phyloP scores from a whole-genome alignment of 2,113 vertebrate genomes.

The Paraplagusia blochii region DNA sequence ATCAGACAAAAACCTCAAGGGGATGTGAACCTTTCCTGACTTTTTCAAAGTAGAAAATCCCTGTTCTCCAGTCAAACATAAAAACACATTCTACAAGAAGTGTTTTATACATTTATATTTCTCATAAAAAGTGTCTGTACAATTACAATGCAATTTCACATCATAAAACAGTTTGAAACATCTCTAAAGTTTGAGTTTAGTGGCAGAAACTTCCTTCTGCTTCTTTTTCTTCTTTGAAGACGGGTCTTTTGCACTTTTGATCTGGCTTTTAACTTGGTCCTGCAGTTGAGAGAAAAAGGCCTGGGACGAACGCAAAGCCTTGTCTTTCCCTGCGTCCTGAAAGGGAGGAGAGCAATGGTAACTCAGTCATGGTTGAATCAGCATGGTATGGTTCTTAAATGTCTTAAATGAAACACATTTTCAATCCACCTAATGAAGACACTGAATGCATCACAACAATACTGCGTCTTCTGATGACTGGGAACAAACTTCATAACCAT shows the following conservation, averaged over 20 bases:
- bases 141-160: slow-evolving; percentile 32
- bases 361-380: background rate
- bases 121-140: slow-evolving; percentile 56
- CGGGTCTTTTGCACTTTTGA: slow-evolving; percentile 79
- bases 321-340: slow-evolving; percentile 94
- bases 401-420: background rate
- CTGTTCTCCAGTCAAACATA: no score
- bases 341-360: slow-evolving; percentile 13
- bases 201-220: slow-evolving; percentile 79
- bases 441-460: no score
- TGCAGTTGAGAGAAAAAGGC: slow-evolving; percentile 96
- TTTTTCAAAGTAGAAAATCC: no score
- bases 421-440: no score
- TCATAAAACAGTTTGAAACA: slow-evolving; percentile 10
- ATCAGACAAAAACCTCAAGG: no score
- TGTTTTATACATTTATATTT: slow-evolving; percentile 32
- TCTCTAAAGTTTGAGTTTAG: slow-evolving; percentile 87
- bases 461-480: no score
- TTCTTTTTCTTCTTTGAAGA: slow-evolving; percentile 83
- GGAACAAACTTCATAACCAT: no score
- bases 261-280: slow-evolving; percentile 93
- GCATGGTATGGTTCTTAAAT: background rate
- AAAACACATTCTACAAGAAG: slow-evolving; percentile 32
- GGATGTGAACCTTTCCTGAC: no score
- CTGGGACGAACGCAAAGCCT: slow-evolving; percentile 88